Percentiles rank a stretch among this genome's conserved stretches.
Conservation (phyloP, 2,797 vertebrate genomes). For the Lagocephalus sceleratus region DNA sequence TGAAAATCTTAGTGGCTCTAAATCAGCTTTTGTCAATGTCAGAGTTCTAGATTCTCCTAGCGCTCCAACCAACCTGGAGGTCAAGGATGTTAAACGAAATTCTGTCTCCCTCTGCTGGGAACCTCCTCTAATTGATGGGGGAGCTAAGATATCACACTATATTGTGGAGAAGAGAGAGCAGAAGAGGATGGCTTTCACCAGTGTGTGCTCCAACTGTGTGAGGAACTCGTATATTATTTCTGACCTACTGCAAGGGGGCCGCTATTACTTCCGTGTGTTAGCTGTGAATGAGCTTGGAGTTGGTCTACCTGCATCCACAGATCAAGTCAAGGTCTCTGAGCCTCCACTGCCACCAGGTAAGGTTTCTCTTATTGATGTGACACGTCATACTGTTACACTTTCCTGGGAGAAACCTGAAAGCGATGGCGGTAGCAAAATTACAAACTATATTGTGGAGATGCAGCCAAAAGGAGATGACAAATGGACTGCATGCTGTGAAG, state of each 20-base stretch:
- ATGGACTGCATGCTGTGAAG: constrained; percentile 89
- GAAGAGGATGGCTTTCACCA: constrained; percentile 92
- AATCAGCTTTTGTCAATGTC: constrained; percentile 95
- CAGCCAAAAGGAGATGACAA: constrained; percentile 93
- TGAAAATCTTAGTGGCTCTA: constrained; percentile 93
- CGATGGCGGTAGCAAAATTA: constrained; percentile 97
- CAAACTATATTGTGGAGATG: constrained; percentile 93
- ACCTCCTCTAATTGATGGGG: constrained; percentile 93
- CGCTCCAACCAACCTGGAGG: constrained; percentile 85
- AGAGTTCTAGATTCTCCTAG: constrained; percentile 96
- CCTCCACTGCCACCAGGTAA: constrained; percentile 91
- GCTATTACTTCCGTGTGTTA: constrained; percentile 93
- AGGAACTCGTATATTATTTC: constrained; percentile 90
- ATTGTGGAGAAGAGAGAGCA: constrained; percentile 96
- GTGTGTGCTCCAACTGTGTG: constrained; percentile 88
- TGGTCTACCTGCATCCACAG: constrained; percentile 87
- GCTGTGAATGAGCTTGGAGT: constrained; percentile 95
- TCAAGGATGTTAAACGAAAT: constrained; percentile 93
- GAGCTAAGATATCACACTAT: constrained; percentile 96
- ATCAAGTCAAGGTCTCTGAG: constrained; percentile 90
- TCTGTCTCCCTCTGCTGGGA: constrained; percentile 92
- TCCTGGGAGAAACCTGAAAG: constrained; percentile 98
- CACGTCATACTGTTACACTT: constrained; percentile 86
- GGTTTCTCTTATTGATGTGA: constrained; percentile 87
- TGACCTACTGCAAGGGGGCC: constrained; percentile 88